Evolutionary conservation across 2,888 invertebrate genomes (phyloP).

Genomic region (Tridacna crocea): DNA sequence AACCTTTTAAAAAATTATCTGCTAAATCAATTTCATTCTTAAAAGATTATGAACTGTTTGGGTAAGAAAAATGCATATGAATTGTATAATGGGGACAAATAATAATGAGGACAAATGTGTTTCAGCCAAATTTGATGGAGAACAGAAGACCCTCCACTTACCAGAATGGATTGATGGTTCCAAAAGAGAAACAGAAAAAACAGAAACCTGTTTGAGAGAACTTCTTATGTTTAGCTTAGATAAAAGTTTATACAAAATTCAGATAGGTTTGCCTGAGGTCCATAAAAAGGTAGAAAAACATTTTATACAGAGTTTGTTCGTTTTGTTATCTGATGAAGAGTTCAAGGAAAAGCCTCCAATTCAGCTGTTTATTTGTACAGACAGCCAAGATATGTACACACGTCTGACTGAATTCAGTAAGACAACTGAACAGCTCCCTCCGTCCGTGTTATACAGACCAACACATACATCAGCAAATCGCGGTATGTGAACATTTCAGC

Average conservation of each 20-base stretch:
- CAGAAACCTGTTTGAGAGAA: background rate
- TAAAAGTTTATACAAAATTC: background rate
- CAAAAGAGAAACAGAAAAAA: background rate
- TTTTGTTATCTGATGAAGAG: background rate
- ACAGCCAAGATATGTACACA: background rate
- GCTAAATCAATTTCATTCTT: too few relatives aligned
- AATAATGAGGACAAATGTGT: background rate
- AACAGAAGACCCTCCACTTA: background rate
- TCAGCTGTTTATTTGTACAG: background rate
- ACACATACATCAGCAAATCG: too few relatives aligned
- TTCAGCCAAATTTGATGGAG: background rate
- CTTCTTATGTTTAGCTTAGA: background rate
- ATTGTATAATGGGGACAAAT: too few relatives aligned
- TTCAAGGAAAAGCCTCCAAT: background rate
- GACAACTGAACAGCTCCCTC: too few relatives aligned
- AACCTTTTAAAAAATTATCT: too few relatives aligned
- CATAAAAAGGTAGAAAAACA: background rate
- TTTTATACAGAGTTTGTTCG: background rate
- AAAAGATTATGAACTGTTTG: too few relatives aligned
- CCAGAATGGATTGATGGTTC: background rate
- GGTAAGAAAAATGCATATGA: too few relatives aligned
- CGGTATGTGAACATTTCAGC: too few relatives aligned
- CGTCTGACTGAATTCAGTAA: too few relatives aligned
- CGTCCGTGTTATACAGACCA: too few relatives aligned
- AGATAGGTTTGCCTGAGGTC: background rate